Base-by-base conservation (phyloP, 2,113 vertebrate genomes). In the Riparia riparia region DNA sequence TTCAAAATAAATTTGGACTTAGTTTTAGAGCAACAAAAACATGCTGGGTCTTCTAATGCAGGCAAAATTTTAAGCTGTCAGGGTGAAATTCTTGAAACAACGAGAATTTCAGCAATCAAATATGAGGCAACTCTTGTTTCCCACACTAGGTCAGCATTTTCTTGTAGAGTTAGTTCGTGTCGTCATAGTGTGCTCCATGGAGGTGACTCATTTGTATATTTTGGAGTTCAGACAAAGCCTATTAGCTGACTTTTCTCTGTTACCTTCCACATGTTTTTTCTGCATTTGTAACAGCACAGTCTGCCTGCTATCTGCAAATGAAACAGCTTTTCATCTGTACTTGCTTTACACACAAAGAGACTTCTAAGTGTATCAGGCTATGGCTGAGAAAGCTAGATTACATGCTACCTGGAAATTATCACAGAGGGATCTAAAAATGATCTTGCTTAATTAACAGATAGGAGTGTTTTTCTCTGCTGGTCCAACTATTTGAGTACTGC, bases 181-280 rank as follows among this genome's bases (percentile, higher is more conserved):
- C 10, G 6, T 81, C 71, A 24, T n/a, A 53, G 68, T 64, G 49
- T 2, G 2, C 53, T 68, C 57, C 41, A 7, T 29, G 49, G n/a
- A 60, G 34, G n/a, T 91, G 86, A 94, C 51, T 96, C 60, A 82
- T 89, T 64, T 71, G 69, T 82, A 65, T 49, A 1, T 90, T 82
- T 64, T 89, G 83, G 83, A 93, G 77, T 89, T 89, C 69, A 87
- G 60, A 74, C 80, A 80, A 81, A 71, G 51, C 42, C 53, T 93
- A 6, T 24, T 89, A 34, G 31, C 69, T 74, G 49, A 34, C 56
- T 93, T 85, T 87, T 74, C 58, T 79, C 51, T 84, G 25, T 47
- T 90, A 60, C 47, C 13, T 86, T 90, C 49, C 42, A 32, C 47
- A 10, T 74, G 47, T 65, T 83, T 91, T 78, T 29, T 25, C 37